Base-by-base conservation (phyloP, 1,140 invertebrate genomes). In the Habropoda laboriosa region DNA sequence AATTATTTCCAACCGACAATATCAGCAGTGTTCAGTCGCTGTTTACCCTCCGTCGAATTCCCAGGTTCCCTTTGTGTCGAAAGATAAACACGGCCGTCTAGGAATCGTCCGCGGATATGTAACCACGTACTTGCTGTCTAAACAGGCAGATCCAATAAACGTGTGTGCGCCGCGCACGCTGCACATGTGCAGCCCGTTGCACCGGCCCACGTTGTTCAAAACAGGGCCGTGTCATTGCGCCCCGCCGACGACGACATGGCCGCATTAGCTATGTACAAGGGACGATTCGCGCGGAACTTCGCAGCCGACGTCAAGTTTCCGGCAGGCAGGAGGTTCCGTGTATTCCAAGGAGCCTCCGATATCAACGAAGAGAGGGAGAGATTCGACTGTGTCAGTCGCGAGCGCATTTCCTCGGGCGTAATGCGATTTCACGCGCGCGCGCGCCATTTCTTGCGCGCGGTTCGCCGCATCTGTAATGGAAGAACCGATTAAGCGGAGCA, bases 391-490 rank as follows among this genome's bases (percentile, higher is more conserved):
- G 24, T 38, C 60, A 67, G 51, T 71, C 61, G 51, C 45, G 18
- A 30, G 1, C 21, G 80, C 64, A 21, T 73, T 73, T 79, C 80
- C 45, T 49, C 49, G 47, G 12, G 32, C 49, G 38, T 79, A 79
- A 83, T 74, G 68, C 75, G 68, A 84, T 84, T 82, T 82, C 61
- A 27, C 67, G 81, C 24, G 38, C 12, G 42, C 42, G 32, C 13
- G 21, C 55, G 24, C 30, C 61, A 45, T 27, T 75, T 55, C 72
- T 63, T 32, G 30, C 60, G 27, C 60, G n/a, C 47, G 60, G 47
- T 30, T 75, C 49, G 10, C 38, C 60, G 76, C 80, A 57, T 82
- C 67, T 72, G 74, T 83, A 83, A 82, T 83, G 80, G 82, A 82
- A 77, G 67, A 82, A 83, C 74, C 74, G 64, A 83, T 83, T 83